phyloP scores from a whole-genome alignment of 2,797 vertebrate genomes.

The Tenualosa ilisha region DNA sequence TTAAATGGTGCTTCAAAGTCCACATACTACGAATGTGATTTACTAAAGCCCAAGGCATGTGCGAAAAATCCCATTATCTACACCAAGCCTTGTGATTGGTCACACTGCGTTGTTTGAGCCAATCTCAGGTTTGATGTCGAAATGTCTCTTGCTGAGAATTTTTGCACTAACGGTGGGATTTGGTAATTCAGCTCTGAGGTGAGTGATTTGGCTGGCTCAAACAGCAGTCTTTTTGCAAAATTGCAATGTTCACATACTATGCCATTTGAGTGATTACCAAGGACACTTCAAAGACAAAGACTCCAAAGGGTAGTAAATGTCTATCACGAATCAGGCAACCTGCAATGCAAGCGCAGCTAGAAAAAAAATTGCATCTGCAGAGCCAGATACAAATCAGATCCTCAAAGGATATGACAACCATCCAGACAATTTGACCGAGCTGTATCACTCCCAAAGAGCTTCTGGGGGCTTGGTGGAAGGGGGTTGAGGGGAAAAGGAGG shows the following conservation, averaged over 20 bases:
- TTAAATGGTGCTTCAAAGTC: not conserved
- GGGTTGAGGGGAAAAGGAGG: not conserved
- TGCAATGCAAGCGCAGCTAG: not conserved
- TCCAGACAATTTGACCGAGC: not conserved
- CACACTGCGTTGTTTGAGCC: not conserved
- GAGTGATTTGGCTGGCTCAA: not conserved
- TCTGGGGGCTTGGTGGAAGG: not conserved
- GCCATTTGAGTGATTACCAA: not conserved
- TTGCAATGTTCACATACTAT: constrained; percentile 2
- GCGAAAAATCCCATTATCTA: not conserved
- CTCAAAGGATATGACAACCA: not conserved
- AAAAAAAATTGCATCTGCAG: not conserved
- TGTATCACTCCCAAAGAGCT: not conserved
- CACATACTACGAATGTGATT: not conserved
- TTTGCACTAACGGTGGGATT: not conserved
- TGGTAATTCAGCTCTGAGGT: not conserved
- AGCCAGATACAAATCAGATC: not conserved
- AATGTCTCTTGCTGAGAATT: not conserved
- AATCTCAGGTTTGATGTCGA: constrained; percentile 7
- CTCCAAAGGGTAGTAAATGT: not conserved
- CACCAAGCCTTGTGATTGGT: constrained; percentile 14
- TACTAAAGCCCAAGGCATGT: not conserved
- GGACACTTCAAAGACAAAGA: not conserved
- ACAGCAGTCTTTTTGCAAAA: constrained; percentile 3
- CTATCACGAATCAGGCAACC: not conserved